Evolutionary conservation across 2,113 vertebrate species (phyloP), one percentile per base, ranked within the genome.

Genomic region (Genyomyrus donnyi): DNA sequence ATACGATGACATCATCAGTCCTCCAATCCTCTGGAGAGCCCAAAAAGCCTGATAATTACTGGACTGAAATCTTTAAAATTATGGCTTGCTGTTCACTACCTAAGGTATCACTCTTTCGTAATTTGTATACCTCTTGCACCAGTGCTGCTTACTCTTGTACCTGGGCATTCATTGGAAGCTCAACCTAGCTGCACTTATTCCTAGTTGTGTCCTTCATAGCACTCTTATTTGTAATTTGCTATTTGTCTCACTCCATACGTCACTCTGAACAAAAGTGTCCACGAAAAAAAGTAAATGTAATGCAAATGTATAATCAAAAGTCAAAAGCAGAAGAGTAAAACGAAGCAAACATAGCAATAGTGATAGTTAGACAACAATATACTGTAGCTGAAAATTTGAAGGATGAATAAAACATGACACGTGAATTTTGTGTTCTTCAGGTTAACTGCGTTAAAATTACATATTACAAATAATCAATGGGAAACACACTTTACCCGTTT

Each of bases 401-500:
- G 27, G 27, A 70, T 5, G 27, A 70, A 13, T 70, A 70, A n/a
- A n/a, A 74, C n/a, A 35, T 74, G 66, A 74, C 66, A 58, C 1
- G 9, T 13, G 66, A n/a, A 27, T 31, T 74, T 74, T 5, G 39
- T 17, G 31, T 39, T 39, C 70, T 77, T 80, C 74, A 80, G 35
- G 15, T 19, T 42, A 19, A 80, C 74, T 70, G 17, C 17, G 13
- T 17, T 31, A 2, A 42, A 80, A 80, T n/a, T 5, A 80, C 74
- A 42, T 42, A 42, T 80, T 42, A 42, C 74, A 17, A 19, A 80
- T 39, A 35, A 80, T 42, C 35, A 80, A 80, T 70, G 27, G 62
- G n/a, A 70, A 11, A 70, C 27, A 80, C 52, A 2, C 3, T 97
- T 97, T 93, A 99, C 98, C 7, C 98, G 96, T 93, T 98, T 97